Evolutionary conservation across 2,888 invertebrate species (phyloP), one percentile per base, ranked within the genome.

Genomic region (Agriopis aurantiaria): DNA sequence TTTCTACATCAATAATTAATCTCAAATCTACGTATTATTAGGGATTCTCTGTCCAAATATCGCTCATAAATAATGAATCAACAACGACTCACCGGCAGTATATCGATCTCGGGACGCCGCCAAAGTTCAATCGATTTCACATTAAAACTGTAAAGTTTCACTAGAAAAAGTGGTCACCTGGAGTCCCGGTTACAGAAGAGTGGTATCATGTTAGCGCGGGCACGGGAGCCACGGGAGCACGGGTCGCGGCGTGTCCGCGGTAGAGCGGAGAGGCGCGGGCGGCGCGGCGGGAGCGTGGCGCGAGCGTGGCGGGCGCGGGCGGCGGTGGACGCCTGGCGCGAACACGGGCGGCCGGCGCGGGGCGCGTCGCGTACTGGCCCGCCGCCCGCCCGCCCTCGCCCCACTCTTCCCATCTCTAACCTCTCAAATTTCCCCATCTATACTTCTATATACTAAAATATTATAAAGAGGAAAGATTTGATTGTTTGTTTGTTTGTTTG

Each of bases 301-400:
- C 77, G 78, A 65, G 76, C 69, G 72, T 49, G 78, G 61, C 70
- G 71, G 68, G 69, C 66, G 69, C 62, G 73, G 78, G 70, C 74
- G 72, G 74, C 73, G 77, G 72, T 72, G 72, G 68, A 74, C 71
- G 69, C 64, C 71, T 74, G 75, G 68, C 60, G 69, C 57, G 45
- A 72, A 84, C 80, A 84, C 91, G 89, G 80, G 87, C 89, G 85
- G 84, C 85, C 88, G 86, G 83, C 88, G 89, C 88, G 86, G 84
- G 86, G 83, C 88, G 87, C 87, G 84, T 78, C 82, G 84, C 86
- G 81, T 82, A 89, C 91, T 90, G 88, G 80, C 58, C 62, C 74
- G 70, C 76, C 58, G 58, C 58, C 58, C 46, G n/a, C 58, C 58
- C 58, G 58, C 58, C 58, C 46, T 23, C 23, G 12, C 58, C 46